phyloP scores from a whole-genome alignment of 2,888 invertebrate genomes.

The Lucinisca nassula region DNA sequence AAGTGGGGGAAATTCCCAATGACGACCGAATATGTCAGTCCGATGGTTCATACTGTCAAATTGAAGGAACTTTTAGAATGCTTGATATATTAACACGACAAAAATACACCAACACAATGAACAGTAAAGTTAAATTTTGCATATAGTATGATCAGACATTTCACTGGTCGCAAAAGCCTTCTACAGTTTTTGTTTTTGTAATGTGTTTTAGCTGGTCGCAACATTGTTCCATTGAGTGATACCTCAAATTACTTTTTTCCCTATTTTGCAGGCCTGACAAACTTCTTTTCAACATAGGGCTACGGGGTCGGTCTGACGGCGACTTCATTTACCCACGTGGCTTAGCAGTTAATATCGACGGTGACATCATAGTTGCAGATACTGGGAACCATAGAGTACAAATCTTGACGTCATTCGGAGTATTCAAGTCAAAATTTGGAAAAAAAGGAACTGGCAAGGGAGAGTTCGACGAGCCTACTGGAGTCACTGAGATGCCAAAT shows the following conservation, averaged over 20 bases:
- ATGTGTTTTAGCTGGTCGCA: too few species aligned
- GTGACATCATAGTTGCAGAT: constrained; percentile 84
- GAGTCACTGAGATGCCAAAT: constrained; percentile 82
- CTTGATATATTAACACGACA: too few species aligned
- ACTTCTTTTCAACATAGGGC: constrained; percentile 80
- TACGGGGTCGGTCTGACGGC: constrained; percentile 76
- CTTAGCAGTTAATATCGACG: constrained; percentile 75
- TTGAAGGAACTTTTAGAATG: too few species aligned
- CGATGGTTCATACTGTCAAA: too few species aligned
- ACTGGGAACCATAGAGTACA: constrained; percentile 85
- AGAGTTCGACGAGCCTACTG: constrained; percentile 84
- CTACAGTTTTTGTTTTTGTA: too few species aligned
- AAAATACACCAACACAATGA: too few species aligned
- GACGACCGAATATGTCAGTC: too few species aligned
- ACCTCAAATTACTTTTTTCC: constrained; percentile 6
- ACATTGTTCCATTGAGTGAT: too few species aligned
- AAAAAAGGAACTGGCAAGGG: constrained; percentile 74
- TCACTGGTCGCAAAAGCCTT: too few species aligned
- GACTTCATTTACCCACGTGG: constrained; percentile 85
- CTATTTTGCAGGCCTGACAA: constrained; percentile 82
- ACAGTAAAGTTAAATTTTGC: too few species aligned
- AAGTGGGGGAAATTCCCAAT: too few species aligned
- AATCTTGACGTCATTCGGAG: constrained; percentile 80
- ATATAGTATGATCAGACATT: too few species aligned
- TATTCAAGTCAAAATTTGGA: constrained; percentile 80